Conservation (phyloP, 1,140 invertebrate genomes). For the Pogonomyrmex barbatus region DNA sequence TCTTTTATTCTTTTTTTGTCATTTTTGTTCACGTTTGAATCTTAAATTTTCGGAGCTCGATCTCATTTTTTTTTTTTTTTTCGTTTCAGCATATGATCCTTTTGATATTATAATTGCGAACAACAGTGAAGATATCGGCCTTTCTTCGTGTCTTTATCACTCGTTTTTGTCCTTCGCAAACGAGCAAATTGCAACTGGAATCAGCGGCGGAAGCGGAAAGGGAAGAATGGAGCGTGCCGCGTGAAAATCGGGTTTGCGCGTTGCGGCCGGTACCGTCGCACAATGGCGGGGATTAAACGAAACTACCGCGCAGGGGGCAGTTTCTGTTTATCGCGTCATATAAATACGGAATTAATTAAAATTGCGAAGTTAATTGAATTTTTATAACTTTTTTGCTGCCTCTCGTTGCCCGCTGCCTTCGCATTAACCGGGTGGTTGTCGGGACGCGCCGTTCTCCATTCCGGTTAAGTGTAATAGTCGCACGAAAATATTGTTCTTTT, state of each 20-base stretch:
- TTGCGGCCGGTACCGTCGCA: neutral
- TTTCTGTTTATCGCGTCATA: conserved; percentile 80
- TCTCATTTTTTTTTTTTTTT: neutral
- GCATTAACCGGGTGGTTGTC: conserved; percentile 79
- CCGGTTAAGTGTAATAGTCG: conserved; percentile 81
- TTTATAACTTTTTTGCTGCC: conserved; percentile 78
- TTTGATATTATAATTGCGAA: neutral
- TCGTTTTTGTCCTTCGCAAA: conserved; percentile 1
- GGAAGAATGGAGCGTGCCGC: conserved; percentile 7
- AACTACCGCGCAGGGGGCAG: conserved; percentile 70
- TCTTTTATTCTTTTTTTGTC: neutral
- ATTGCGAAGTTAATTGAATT: conserved; percentile 83
- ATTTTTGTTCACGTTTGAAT: neutral
- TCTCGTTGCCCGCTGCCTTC: conserved; percentile 48
- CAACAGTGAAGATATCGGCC: neutral
- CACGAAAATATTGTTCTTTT: conserved; percentile 82
- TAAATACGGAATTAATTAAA: conserved; percentile 83
- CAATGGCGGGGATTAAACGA: conserved; percentile 76
- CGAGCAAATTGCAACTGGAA: conserved; percentile 28
- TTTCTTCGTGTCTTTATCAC: neutral
- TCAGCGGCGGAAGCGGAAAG: neutral
- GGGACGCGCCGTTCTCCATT: conserved; percentile 72
- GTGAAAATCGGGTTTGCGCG: conserved; percentile 44
- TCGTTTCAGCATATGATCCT: neutral
- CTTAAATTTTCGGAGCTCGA: neutral